Percentiles rank a stretch among this genome's conserved stretches.
Conservation (phyloP, 2,888 invertebrate species). For the Scaptomyza polygonia region DNA sequence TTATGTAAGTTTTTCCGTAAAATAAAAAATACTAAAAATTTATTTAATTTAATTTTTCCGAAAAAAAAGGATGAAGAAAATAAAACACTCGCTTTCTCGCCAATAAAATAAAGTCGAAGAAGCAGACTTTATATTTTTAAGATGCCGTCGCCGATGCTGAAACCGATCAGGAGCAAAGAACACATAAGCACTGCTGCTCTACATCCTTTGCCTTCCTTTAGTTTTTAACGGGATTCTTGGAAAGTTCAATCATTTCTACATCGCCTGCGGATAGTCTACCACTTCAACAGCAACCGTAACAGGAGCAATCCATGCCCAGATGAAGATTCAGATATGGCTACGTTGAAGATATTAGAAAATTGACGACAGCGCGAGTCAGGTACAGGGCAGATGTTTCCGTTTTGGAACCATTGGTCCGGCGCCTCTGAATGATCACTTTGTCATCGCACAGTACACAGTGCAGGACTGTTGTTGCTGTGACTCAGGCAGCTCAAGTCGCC, state of each 20-base stretch:
- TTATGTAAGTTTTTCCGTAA: neutral
- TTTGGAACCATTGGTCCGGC: too few relatives aligned
- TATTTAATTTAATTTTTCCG: too few relatives aligned
- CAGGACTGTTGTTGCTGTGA: constrained; percentile 2
- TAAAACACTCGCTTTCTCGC: too few relatives aligned
- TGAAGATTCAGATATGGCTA: neutral
- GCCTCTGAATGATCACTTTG: neutral
- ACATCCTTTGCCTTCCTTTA: too few relatives aligned
- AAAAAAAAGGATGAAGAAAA: neutral
- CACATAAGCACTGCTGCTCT: too few relatives aligned
- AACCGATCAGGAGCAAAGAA: too few relatives aligned
- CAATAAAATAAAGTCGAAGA: too few relatives aligned
- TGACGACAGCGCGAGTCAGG: neutral
- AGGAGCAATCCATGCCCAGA: neutral
- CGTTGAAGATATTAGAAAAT: neutral
- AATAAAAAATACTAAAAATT: too few relatives aligned
- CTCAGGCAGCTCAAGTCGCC: neutral
- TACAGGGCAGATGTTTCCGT: neutral
- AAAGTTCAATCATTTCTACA: too few relatives aligned
- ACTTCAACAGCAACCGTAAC: neutral
- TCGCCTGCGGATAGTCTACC: neutral
- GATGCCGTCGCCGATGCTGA: too few relatives aligned
- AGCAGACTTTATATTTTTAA: too few relatives aligned
- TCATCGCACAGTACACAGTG: constrained; percentile 2
- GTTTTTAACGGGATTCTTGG: too few relatives aligned